Evolutionary conservation across 64 coral and sea anemone species (phyloP).

Genomic region (Stichodactyla mertensii): DNA sequence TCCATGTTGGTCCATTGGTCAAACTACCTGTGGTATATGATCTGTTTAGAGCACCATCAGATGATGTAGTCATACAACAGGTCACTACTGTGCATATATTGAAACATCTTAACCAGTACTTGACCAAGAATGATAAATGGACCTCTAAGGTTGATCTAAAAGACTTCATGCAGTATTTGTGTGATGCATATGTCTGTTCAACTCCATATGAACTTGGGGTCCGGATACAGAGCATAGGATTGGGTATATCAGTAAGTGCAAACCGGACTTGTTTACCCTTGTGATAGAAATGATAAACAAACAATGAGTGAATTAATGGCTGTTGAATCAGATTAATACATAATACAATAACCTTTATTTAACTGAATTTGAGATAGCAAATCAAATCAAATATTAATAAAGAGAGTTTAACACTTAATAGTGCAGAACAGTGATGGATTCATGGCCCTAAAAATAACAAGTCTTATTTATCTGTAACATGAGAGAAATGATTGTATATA

Average conservation of each 20-base stretch:
- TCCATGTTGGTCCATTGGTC: constrained; percentile 64
- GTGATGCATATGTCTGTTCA: constrained; percentile 44
- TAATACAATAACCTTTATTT: too few relatives aligned
- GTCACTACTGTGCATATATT: constrained; percentile 79
- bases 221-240: constrained; percentile 69
- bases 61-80: constrained; percentile 18
- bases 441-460: too few relatives aligned
- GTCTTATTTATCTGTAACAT: too few relatives aligned
- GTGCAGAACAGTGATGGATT: too few relatives aligned
- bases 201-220: constrained; percentile 73
- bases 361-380: too few relatives aligned
- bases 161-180: constrained; percentile 62
- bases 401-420: too few relatives aligned
- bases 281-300: too few relatives aligned
- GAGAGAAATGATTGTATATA: too few relatives aligned
- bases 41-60: constrained; percentile 71
- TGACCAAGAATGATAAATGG: constrained; percentile 58
- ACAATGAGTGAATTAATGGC: too few relatives aligned
- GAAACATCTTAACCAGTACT: constrained; percentile 64
- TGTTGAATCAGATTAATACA: too few relatives aligned
- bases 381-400: too few relatives aligned
- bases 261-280: not conserved
- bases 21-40: constrained; percentile 79
- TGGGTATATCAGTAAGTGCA: constrained; percentile 49
- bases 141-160: constrained; percentile 55